Conservation (phyloP, 1,140 invertebrate species). For the Battus philenor region DNA sequence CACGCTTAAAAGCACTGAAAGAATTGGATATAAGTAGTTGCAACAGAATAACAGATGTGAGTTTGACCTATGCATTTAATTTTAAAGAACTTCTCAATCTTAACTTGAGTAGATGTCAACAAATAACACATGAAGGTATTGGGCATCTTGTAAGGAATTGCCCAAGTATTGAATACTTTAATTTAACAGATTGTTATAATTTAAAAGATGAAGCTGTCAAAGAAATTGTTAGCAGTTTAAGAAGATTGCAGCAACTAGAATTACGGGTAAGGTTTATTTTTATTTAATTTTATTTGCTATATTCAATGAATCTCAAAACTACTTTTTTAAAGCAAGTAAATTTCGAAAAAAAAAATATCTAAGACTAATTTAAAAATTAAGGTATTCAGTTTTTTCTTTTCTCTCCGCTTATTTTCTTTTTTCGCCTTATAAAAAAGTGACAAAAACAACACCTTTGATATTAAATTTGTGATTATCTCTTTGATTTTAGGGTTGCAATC, state of each 20-base stretch:
- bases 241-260: constrained; percentile 79
- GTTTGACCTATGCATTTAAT: constrained; percentile 80
- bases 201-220: constrained; percentile 80
- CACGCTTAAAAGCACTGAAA: constrained; percentile 75
- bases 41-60: constrained; percentile 83
- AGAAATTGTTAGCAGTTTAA: constrained; percentile 76
- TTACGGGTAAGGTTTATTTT: constrained; percentile 68
- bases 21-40: constrained; percentile 81
- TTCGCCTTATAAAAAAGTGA: no score
- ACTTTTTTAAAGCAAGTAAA: no score
- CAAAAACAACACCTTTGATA: no score
- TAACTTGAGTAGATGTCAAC: constrained; percentile 81
- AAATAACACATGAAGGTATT: constrained; percentile 81
- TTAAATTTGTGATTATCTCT: no score
- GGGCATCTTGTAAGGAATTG: constrained; percentile 79
- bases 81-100: constrained; percentile 79
- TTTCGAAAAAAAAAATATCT: no score
- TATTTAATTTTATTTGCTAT: no score
- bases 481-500: constrained; percentile 80
- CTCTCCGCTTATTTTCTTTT: no score
- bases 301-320: no score
- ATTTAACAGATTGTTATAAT: constrained; percentile 80
- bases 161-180: constrained; percentile 81
- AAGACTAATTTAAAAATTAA: no score
- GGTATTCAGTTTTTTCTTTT: no score